Base-by-base conservation (phyloP, 2,113 vertebrate genomes). In the Miniopterus natalensis region DNA sequence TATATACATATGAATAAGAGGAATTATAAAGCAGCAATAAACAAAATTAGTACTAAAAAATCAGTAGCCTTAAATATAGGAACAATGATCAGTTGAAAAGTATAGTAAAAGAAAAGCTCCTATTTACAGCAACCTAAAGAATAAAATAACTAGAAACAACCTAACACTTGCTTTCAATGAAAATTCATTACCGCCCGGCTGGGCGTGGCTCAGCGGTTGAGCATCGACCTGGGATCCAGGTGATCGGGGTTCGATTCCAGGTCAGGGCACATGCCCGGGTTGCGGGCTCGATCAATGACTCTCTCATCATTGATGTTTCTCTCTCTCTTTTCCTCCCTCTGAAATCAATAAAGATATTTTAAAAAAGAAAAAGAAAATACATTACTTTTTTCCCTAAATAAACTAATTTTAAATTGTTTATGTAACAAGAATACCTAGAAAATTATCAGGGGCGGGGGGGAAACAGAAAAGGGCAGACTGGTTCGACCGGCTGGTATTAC, bases 11-110 rank as follows among this genome's bases (percentile, higher is more conserved):
- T 63, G 20, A 85, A 49, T 85, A 61, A 29, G 21, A 74, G 66
- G 20, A 83, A 59, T 95, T 20, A 77, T 95, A 78, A 90, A n/a
- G 9, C 5, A 21, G 0, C 40, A 79, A 63, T 78, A 59, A 86
- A 61, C n/a, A 74, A 94, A 92, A 73, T 73, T 83, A 92, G 29
- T 68, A 63, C 40, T 74, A 63, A 80, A 84, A 79, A 61, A 73
- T 31, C 71, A 75, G 36, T 31, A 70, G 18, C 14, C 25, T 88
- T 77, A 89, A 59, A 40, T 59, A 87, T 31, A 40, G 47, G 23
- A 80, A 86, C 45, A 66, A 49, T 42, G 23, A 55, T 92, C 70
- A 94, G 5, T 27, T 59, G 18, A 3, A 47, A 84, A 92, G 8
- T n/a, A 68, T 5, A 77, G 84, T 31, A 45, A 75, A 65, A 88